Evolutionary conservation across 2,888 invertebrate genomes (phyloP).

Genomic region (Tachina fera): DNA sequence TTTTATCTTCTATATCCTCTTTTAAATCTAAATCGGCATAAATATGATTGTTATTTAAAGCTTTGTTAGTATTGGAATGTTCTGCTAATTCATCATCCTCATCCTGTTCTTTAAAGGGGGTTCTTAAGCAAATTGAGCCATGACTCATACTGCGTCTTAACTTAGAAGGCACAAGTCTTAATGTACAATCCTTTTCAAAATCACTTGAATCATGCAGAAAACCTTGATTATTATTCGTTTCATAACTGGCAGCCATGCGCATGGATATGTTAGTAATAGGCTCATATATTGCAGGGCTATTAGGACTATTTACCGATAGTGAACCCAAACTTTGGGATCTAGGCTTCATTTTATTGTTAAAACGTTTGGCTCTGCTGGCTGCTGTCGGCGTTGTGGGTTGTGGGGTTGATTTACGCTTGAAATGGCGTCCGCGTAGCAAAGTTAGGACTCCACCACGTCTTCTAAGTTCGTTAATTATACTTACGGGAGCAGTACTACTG

Average conservation of each 20-base stretch:
- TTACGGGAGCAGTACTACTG: conserved; percentile 76
- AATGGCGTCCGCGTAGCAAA: conserved; percentile 80
- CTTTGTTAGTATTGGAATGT: conserved; percentile 53
- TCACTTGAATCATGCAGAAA: conserved; percentile 75
- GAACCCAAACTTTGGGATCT: conserved; percentile 82
- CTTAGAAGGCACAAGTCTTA: conserved; percentile 75
- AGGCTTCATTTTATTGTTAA: conserved; percentile 78
- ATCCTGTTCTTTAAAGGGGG: conserved; percentile 56
- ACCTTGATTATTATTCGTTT: conserved; percentile 75
- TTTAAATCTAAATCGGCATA: conserved; percentile 80
- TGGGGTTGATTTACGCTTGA: conserved; percentile 81
- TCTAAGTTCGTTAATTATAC: conserved; percentile 80
- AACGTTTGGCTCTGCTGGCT: conserved; percentile 76
- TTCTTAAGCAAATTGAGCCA: conserved; percentile 69
- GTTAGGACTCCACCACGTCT: conserved; percentile 82
- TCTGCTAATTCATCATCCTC: conserved; percentile 59
- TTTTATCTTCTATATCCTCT: conserved; percentile 49
- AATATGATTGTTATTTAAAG: conserved; percentile 78
- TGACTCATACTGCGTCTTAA: conserved; percentile 76
- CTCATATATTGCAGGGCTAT: conserved; percentile 78
- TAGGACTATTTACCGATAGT: conserved; percentile 82
- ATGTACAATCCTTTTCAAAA: conserved; percentile 69
- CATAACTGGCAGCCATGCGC: conserved; percentile 80
- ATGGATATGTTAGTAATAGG: conserved; percentile 80
- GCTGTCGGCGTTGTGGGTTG: conserved; percentile 80